Evolutionary conservation across 2,797 vertebrate genomes (phyloP), one percentile per base, ranked within the genome.

Genomic region (Falco biarmicus): DNA sequence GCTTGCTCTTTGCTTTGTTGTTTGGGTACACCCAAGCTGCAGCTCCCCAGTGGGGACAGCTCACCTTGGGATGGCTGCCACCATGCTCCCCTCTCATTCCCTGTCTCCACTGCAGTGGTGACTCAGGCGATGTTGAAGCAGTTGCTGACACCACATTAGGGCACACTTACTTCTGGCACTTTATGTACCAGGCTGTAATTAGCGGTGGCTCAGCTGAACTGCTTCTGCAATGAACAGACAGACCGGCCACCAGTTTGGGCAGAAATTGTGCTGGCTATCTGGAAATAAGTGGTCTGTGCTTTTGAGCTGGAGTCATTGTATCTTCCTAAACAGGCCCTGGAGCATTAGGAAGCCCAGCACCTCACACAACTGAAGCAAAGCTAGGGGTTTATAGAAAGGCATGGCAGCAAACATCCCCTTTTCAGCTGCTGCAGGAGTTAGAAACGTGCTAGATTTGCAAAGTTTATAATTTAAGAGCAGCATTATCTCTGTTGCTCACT

Each of bases 41-140:
- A 84, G 65, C 21, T 86, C 21, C 28, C 25, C 50, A 45, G 39
- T 12, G 47, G 31, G 25, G 21, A 84, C 57, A 73, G 80, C 34
- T 79, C 85, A 95, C 84, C 87, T 80, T 76, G 73, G 76, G 69
- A 94, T 21, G n/a, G 60, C 71, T 85, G 86, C 56, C 83, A 84
- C 54, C 5, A 5, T 14, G 51, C n/a, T 87, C 34, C 70, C 84
- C 83, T 76, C 45, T 81, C 1, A 6, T 90, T 19, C 54, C 31
- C 31, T 57, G 60, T 92, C 64, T 84, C 93, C 75, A 60, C 61
- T 0, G 41, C 95, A 94, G 84, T 20, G 56, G 84, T 94, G 96
- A 97, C 91, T 94, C 94, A 96, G 95, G 82, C 6, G 56, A 82
- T 12, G 21, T 78, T 7, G 28, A 92, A 93, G 82, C 89, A 96